These are phyloP conservation scores for Psilopogon haemacephalus DNA, from an alignment of 2,113 vertebrate genomes.

Conservation along the genomic window DNA sequence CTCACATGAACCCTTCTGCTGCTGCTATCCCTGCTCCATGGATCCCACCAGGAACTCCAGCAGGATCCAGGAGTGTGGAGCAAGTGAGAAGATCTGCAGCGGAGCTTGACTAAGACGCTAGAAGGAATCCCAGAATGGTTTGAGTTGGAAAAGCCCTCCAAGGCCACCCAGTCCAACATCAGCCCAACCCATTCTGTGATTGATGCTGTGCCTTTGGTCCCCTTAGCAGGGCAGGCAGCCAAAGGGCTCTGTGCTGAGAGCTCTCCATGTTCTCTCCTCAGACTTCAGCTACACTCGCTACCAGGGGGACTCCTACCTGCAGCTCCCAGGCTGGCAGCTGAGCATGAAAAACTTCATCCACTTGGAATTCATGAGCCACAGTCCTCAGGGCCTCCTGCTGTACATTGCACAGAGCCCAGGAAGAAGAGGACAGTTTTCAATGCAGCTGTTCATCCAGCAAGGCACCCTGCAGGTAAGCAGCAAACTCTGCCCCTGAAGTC, in stretches of 20 bases:
- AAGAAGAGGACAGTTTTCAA: conserved; percentile 66
- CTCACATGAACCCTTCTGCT: too few species aligned
- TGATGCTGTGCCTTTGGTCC: background rate
- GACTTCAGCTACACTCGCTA: conserved; percentile 74
- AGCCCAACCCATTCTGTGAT: too few species aligned
- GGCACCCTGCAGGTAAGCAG: conserved; percentile 79
- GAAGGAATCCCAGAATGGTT: too few species aligned
- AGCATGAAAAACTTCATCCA: conserved; percentile 73
- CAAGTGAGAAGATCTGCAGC: too few species aligned
- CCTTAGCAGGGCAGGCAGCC: background rate
- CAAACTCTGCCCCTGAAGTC: background rate
- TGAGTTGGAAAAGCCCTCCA: too few species aligned
- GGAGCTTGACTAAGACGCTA: too few species aligned
- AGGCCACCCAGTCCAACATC: too few species aligned
- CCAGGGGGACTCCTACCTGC: conserved; percentile 80
- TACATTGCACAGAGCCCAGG: conserved; percentile 74
- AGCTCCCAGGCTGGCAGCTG: conserved; percentile 80
- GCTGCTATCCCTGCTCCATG: too few species aligned
- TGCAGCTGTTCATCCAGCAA: conserved; percentile 78
- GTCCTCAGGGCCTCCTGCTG: conserved; percentile 76
- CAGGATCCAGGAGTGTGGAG: too few species aligned
- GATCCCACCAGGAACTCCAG: too few species aligned
- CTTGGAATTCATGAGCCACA: conserved; percentile 79
- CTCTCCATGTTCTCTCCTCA: conserved; percentile 53
- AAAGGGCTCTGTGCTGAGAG: background rate